Percentiles rank a stretch among this genome's conserved stretches.
phyloP scores from a whole-genome alignment of 2,113 vertebrate genomes.

The Papio anubis region DNA sequence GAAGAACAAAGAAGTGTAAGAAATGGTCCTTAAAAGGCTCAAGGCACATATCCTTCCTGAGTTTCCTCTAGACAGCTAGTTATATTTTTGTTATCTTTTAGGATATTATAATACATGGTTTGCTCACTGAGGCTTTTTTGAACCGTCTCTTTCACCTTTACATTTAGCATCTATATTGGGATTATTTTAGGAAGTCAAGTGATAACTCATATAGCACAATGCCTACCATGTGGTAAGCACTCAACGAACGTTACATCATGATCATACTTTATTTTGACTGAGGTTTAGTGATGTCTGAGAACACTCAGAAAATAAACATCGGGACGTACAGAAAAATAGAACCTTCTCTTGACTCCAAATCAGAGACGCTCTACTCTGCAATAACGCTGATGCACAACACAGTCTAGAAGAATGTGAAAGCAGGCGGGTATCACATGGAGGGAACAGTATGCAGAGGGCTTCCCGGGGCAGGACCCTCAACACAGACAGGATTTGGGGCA shows the following conservation, averaged over 20 bases:
- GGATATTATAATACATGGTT: background rate
- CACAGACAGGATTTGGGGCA: background rate
- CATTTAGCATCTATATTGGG: background rate
- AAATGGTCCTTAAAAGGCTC: background rate
- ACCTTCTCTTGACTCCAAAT: background rate
- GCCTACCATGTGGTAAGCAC: background rate
- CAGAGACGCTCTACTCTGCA: background rate
- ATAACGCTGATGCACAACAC: background rate
- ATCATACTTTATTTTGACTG: background rate
- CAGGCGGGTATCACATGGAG: background rate
- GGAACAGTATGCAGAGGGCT: background rate
- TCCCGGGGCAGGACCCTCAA: background rate
- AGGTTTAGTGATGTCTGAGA: constrained; percentile 15
- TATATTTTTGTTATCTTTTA: background rate
- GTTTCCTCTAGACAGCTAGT: background rate
- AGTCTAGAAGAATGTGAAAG: background rate
- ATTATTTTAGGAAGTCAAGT: constrained; percentile 7
- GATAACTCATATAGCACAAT: background rate
- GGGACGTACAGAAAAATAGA: background rate
- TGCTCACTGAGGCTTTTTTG: background rate
- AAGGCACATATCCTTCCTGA: background rate
- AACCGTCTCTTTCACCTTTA: constrained; percentile 31
- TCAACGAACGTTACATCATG: background rate
- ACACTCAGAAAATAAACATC: background rate
- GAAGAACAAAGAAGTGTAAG: background rate